These are phyloP conservation scores for Oasisia sp. DNA, from an alignment of 2,888 invertebrate genomes.

Conservation along the genomic window DNA sequence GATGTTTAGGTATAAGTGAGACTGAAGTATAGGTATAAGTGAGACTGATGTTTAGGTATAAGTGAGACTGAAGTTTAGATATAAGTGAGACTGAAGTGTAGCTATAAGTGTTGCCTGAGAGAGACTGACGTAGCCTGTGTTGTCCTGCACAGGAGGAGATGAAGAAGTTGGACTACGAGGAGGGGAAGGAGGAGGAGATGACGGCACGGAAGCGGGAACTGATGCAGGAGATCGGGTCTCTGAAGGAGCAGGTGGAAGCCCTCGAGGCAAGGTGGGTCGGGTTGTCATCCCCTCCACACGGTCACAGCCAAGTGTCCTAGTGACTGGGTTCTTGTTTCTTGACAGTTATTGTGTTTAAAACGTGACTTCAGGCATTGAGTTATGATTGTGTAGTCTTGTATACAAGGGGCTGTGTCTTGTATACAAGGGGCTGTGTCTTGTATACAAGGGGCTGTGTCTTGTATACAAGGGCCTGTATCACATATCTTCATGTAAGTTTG, in stretches of 20 bases:
- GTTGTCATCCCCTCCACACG: background rate
- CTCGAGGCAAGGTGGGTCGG: slow-evolving; percentile 68
- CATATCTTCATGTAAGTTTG: no score
- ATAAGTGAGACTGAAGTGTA: no score
- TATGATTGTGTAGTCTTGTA: background rate
- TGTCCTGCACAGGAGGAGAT: slow-evolving; percentile 66
- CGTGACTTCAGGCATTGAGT: background rate
- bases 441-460: background rate
- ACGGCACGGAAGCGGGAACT: slow-evolving; percentile 69
- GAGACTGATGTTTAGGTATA: no score
- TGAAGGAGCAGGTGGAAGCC: slow-evolving; percentile 72
- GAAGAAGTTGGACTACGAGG: slow-evolving; percentile 70
- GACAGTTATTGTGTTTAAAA: background rate
- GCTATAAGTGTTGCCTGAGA: no score
- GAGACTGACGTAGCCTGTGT: no score
- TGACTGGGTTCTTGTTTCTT: background rate
- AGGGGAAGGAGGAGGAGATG: slow-evolving; percentile 72
- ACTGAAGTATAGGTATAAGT: no score
- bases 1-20: no score
- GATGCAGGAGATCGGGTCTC: slow-evolving; percentile 70
- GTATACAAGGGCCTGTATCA: background rate
- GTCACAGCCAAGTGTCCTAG: background rate
- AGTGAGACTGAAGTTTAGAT: no score
- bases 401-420: background rate
- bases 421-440: background rate